Evolutionary conservation across 2,888 invertebrate genomes (phyloP).

Genomic region (Pegoplata infirma): DNA sequence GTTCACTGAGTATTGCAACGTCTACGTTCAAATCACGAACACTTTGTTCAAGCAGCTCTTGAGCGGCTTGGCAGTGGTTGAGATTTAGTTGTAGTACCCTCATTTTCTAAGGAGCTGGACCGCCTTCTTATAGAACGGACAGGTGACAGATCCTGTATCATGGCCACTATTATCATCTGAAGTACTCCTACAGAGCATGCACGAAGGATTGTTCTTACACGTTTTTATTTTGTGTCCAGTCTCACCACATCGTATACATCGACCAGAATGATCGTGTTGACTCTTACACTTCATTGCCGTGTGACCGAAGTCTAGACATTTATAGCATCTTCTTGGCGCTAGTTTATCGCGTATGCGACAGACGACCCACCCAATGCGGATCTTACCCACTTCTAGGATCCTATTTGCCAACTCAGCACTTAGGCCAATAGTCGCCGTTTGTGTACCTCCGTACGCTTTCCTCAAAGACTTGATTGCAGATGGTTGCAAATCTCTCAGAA

Average conservation of each 20-base stretch:
- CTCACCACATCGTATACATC: neutral
- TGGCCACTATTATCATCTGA: neutral
- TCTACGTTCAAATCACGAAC: neutral
- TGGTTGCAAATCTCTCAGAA: neutral
- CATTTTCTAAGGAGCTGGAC: neutral
- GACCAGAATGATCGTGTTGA: neutral
- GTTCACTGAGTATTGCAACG: neutral
- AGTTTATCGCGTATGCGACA: conserved; percentile 8
- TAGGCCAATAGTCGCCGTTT: neutral
- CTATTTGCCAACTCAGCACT: neutral
- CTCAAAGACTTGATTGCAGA: neutral
- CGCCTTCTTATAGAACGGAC: neutral
- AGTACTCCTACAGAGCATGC: neutral
- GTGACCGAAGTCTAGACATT: conserved; percentile 7
- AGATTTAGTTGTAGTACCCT: conserved; percentile 5
- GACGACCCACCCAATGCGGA: conserved; percentile 1
- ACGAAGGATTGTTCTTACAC: neutral
- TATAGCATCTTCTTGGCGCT: conserved; percentile 2
- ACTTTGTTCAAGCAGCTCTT: neutral
- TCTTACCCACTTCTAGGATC: neutral
- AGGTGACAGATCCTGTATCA: neutral
- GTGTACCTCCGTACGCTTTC: neutral
- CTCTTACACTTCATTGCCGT: neutral
- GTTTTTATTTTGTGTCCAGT: neutral
- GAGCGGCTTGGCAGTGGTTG: neutral